These are phyloP conservation scores for Pseudeuparius sepicola DNA, from an alignment of 2,888 invertebrate species.

Conservation along the genomic window DNA sequence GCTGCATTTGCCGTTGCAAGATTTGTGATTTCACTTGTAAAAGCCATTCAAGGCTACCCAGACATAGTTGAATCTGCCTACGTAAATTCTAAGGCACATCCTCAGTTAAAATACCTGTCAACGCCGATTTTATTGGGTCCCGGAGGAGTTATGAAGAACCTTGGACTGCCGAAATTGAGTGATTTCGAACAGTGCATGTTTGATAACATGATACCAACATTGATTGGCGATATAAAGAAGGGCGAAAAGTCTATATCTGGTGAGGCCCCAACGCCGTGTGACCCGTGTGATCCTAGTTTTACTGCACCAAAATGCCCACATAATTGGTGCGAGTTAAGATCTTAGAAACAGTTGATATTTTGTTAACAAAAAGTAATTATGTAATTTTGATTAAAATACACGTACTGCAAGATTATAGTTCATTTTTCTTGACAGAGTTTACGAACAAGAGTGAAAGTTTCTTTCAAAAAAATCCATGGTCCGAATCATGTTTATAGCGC, in stretches of 20 bases:
- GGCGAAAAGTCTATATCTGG: conserved; percentile 32
- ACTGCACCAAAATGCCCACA: conserved; percentile 29
- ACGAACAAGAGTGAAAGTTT: too few species aligned
- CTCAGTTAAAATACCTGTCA: conserved; percentile 32
- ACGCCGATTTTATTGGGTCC: conserved; percentile 35
- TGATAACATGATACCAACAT: conserved; percentile 30
- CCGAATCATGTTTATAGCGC: too few species aligned
- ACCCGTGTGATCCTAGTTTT: conserved; percentile 30
- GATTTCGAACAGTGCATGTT: conserved; percentile 36
- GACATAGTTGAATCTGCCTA: conserved; percentile 35
- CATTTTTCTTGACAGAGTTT: too few species aligned
- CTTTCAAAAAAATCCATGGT: too few species aligned
- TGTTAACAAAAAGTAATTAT: too few species aligned
- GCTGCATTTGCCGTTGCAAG: conserved; percentile 53
- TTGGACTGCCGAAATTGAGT: conserved; percentile 33
- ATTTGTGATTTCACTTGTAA: conserved; percentile 49
- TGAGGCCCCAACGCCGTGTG: conserved; percentile 30
- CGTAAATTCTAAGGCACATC: conserved; percentile 32
- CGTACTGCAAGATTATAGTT: too few species aligned
- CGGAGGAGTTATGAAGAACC: conserved; percentile 32
- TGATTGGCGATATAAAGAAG: conserved; percentile 31
- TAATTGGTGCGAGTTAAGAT: conserved; percentile 22
- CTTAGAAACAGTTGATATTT: conserved; percentile 5
- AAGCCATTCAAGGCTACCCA: conserved; percentile 37
- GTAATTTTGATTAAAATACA: too few species aligned